Evolutionary conservation across 2,797 vertebrate species (phyloP).

Genomic region (Danio kyathit): DNA sequence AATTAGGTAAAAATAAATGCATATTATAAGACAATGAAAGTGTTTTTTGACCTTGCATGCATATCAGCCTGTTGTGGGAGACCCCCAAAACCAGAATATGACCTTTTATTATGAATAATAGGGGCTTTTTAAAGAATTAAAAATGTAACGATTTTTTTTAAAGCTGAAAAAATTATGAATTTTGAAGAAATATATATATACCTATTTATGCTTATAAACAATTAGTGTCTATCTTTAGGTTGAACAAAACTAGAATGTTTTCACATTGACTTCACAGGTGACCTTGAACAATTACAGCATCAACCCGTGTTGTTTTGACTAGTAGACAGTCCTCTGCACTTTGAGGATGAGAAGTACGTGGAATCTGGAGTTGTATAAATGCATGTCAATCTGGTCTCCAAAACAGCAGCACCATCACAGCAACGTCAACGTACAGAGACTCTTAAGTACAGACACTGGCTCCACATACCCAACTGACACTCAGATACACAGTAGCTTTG

Average conservation of each 20-base stretch:
- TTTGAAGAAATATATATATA: too few relatives aligned
- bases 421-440: slow-evolving; percentile 34
- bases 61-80: too few relatives aligned
- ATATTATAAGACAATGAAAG: too few relatives aligned
- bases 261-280: not conserved
- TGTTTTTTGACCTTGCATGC: too few relatives aligned
- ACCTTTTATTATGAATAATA: too few relatives aligned
- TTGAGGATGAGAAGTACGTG: slow-evolving; percentile 30
- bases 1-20: too few relatives aligned
- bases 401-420: slow-evolving; percentile 53
- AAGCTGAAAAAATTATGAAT: too few relatives aligned
- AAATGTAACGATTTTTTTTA: too few relatives aligned
- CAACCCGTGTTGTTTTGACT: slow-evolving; percentile 10
- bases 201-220: too few relatives aligned
- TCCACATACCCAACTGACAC: slow-evolving; percentile 39
- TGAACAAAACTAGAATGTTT: not conserved
- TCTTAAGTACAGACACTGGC: slow-evolving; percentile 31
- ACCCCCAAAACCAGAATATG: too few relatives aligned
- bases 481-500: slow-evolving; percentile 52
- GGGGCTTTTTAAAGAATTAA: too few relatives aligned
- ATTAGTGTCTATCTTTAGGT: not conserved
- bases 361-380: slow-evolving; percentile 43
- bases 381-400: slow-evolving; percentile 50
- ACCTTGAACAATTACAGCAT: not conserved
- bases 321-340: slow-evolving; percentile 17